phyloP scores from a whole-genome alignment of 2,888 invertebrate genomes.

The Muscina levida region DNA sequence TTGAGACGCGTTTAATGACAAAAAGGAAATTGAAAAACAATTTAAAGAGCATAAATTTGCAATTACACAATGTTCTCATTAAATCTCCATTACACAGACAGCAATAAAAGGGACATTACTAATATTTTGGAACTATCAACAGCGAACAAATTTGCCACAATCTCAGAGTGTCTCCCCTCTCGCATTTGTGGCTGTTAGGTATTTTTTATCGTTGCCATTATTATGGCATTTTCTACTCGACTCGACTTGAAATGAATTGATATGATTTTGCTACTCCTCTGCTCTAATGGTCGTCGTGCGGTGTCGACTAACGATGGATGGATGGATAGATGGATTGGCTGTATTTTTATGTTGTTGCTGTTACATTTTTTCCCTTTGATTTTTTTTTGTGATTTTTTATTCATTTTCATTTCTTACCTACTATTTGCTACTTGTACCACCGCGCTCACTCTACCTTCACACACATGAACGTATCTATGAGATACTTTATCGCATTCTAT shows the following conservation, averaged over 20 bases:
- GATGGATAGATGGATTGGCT: not conserved
- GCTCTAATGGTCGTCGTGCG: not conserved
- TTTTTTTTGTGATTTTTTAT: conserved; percentile 21
- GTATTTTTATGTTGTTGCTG: not conserved
- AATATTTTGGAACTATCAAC: too few relatives aligned
- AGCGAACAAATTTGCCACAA: too few relatives aligned
- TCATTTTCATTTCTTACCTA: conserved; percentile 6
- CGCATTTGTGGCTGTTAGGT: too few relatives aligned
- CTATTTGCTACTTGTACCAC: too few relatives aligned
- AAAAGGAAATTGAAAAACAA: conserved; percentile 15
- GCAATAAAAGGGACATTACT: too few relatives aligned
- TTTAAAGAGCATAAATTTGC: not conserved
- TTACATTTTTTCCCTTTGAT: too few relatives aligned
- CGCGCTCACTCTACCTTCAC: too few relatives aligned
- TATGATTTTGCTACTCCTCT: not conserved
- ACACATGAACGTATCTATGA: conserved; percentile 31
- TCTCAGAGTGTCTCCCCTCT: too few relatives aligned
- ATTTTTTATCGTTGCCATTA: too few relatives aligned
- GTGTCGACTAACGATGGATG: not conserved
- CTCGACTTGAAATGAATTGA: too few relatives aligned
- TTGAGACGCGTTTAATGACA: conserved; percentile 22
- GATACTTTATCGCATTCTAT: conserved; percentile 36
- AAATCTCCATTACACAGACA: not conserved
- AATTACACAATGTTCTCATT: not conserved
- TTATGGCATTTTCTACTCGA: too few relatives aligned